A percentile compares a stretch with the other conserved stretches of the same genome.
Conservation (phyloP, 2,113 vertebrate genomes). For the Melospiza melodia region DNA sequence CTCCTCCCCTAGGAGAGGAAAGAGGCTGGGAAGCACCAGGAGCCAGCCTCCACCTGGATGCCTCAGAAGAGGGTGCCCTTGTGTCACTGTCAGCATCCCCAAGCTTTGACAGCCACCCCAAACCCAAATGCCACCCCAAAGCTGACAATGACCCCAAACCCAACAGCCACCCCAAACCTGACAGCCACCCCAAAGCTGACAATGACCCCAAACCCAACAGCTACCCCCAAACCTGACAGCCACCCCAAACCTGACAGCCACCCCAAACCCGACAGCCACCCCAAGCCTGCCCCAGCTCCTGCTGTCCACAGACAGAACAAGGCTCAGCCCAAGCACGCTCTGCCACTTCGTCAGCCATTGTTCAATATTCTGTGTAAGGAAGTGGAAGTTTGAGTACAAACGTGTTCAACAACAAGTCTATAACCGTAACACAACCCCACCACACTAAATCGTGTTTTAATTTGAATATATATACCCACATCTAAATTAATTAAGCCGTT, state of each 20-base stretch:
- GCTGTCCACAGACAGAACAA: neutral
- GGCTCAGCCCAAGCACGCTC: neutral
- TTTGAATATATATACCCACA: slow-evolving; percentile 20
- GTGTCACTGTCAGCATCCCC: neutral
- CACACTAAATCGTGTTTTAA: slow-evolving; percentile 1
- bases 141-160: no score
- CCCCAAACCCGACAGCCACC: no score
- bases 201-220: no score
- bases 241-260: no score
- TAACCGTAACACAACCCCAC: neutral
- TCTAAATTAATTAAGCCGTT: slow-evolving; percentile 66
- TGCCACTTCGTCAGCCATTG: neutral
- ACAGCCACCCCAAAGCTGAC: no score
- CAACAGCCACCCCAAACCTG: no score
- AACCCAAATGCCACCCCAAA: no score
- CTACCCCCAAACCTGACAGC: neutral
- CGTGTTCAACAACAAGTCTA: neutral
- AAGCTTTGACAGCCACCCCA: no score
- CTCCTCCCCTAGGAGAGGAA: neutral
- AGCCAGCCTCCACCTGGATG: neutral
- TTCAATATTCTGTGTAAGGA: neutral
- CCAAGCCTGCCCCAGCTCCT: neutral
- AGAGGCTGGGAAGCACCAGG: neutral
- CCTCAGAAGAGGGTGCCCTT: neutral
- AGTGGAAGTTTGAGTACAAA: neutral